These are phyloP conservation scores for Tenrec ecaudatus DNA, from an alignment of 2,113 vertebrate species.

Conservation along the genomic window DNA sequence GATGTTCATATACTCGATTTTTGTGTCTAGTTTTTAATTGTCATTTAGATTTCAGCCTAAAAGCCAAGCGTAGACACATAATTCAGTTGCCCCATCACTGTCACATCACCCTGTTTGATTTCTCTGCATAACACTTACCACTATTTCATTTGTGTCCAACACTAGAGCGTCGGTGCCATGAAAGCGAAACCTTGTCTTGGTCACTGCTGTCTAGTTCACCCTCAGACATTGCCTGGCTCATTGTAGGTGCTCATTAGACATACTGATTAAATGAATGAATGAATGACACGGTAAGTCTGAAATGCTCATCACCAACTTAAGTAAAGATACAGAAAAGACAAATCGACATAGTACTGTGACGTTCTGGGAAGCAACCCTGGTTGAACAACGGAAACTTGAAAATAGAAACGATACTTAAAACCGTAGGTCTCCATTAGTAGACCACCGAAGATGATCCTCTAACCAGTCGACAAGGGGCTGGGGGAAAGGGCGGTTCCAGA, in stretches of 20 bases:
- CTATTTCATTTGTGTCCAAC: constrained; percentile 28
- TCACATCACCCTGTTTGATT: background rate
- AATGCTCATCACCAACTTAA: constrained; percentile 9
- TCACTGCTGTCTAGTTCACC: background rate
- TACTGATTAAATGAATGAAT: constrained; percentile 1
- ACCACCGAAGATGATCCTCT: background rate
- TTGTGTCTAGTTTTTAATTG: background rate
- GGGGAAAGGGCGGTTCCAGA: background rate
- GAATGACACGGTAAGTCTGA: background rate
- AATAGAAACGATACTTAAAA: constrained; percentile 19
- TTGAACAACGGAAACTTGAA: background rate
- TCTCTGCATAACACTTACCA: constrained; percentile 12
- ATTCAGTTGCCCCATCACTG: background rate
- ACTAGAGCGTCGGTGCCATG: background rate
- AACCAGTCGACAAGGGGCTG: background rate
- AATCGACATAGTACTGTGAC: background rate
- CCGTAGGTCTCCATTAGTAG: background rate
- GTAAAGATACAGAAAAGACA: background rate
- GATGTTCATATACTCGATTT: constrained; percentile 5
- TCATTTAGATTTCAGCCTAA: constrained; percentile 5
- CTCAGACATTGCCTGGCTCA: background rate
- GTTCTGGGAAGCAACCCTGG: background rate
- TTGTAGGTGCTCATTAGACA: constrained; percentile 19
- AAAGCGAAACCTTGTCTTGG: constrained; percentile 10
- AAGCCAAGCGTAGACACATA: background rate